phyloP scores from a whole-genome alignment of 2,797 vertebrate species.

The Gila robusta region DNA sequence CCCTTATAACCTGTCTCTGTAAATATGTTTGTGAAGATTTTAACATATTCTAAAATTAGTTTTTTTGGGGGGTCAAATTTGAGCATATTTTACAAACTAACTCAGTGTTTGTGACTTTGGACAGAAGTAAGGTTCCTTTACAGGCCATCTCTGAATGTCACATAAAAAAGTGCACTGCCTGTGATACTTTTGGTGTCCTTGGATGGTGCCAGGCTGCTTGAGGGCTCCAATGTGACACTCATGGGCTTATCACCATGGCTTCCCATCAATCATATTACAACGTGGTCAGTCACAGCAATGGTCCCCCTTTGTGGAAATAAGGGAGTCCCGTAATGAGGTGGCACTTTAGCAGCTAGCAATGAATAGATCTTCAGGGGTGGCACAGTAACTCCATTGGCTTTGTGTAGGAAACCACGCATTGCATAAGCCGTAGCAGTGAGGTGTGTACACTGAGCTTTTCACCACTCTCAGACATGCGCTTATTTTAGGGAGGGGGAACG shows the following conservation, averaged over 20 bases:
- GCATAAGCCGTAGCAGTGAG: neutral
- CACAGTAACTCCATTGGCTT: neutral
- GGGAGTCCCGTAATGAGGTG: neutral
- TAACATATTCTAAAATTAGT: neutral
- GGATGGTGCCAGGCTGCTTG: constrained; percentile 29
- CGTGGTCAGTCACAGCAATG: constrained; percentile 45
- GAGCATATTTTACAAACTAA: neutral
- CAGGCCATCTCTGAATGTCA: neutral
- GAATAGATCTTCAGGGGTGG: neutral
- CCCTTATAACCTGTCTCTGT: neutral
- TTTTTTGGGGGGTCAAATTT: neutral
- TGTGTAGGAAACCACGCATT: neutral
- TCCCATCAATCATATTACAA: constrained; percentile 54
- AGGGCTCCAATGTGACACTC: constrained; percentile 33
- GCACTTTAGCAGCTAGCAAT: neutral
- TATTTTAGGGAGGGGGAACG: constrained; percentile 51
- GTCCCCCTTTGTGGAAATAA: constrained; percentile 26
- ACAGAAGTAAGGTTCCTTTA: neutral
- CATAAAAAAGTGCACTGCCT: neutral
- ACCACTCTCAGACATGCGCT: constrained; percentile 30
- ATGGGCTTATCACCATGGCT: constrained; percentile 55
- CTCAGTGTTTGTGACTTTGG: no score
- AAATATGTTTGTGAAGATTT: neutral
- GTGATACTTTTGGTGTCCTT: neutral
- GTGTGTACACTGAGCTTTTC: constrained; percentile 26